Base-by-base conservation (phyloP, 1,140 invertebrate genomes). In the Drosophila eugracilis region DNA sequence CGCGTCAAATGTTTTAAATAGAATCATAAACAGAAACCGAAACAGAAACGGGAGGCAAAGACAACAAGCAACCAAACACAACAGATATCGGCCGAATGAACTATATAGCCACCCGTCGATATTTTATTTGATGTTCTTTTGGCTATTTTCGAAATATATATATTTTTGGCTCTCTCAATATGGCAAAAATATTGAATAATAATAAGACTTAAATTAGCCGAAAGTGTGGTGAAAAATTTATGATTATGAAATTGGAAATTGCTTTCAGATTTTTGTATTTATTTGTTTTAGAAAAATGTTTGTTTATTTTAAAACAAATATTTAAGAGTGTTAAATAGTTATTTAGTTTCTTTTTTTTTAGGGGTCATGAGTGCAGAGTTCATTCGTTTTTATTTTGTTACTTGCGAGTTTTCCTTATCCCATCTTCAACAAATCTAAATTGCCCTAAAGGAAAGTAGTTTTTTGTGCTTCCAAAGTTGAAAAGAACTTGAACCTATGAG, bases 1-100 rank as follows among this genome's bases (percentile, higher is more conserved):
- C 78, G 70, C 76, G 78, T 81, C 78, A 83, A 83, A 75, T 71
- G 53, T 57, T 85, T 75, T 75, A 83, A 83, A 84, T 83, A 83
- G 79, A 75, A 66, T 72, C 63, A 67, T 67, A 67, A 67, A 67
- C 60, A 67, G 42, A 62, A 50, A 42, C 42, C n/a, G n/a, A 67
- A 67, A 67, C 60, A 67, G 42, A 62, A 50, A 42, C 42, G n/a
- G 24, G 28, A 47, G 54, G 39, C 54, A 62, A 62, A 66, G 58
- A 48, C 32, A 48, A 49, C 42, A 65, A 62, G 41, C 32, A 39
- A 49, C 42, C 15, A 41, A 65, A 47, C 55, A 34, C 21, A 39
- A 39, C 24, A 36, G 2, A 54, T 9, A 58, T 58, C 15, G 55
- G 26, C 15, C 49, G 26, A 73, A 44, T 59, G 48, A 59, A 59